A percentile compares a stretch with the other conserved stretches of the same genome.
Evolutionary conservation across 2,113 vertebrate genomes (phyloP).

Genomic region (Dromas ardeola): DNA sequence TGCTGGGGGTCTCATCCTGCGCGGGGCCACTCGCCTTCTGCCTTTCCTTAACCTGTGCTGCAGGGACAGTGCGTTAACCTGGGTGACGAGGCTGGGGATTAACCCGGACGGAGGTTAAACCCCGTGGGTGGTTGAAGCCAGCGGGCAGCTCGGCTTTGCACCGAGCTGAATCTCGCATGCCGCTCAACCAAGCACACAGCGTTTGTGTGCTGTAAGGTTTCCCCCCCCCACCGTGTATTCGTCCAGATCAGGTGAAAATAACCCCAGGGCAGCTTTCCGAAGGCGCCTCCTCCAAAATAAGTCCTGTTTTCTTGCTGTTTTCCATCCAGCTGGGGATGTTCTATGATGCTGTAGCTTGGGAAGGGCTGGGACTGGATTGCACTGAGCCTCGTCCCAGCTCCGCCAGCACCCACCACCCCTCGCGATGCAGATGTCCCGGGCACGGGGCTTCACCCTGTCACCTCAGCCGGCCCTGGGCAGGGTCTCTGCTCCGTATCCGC

Average conservation of each 20-base stretch:
- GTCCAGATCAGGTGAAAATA: background rate
- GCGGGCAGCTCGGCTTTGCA: background rate
- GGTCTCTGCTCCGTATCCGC: fast-evolving
- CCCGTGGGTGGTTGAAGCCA: fast-evolving
- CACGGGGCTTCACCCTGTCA: fast-evolving
- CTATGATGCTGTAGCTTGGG: background rate
- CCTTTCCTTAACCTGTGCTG: fast-evolving
- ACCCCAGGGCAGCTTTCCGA: background rate
- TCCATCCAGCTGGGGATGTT: background rate
- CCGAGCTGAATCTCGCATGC: fast-evolving
- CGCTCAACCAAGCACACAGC: fast-evolving
- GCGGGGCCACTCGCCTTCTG: fast-evolving
- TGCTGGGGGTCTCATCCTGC: background rate
- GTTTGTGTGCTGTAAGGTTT: fast-evolving
- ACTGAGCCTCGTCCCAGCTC: background rate
- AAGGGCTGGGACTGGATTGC: background rate
- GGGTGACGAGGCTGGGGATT: background rate
- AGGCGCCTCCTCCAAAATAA: background rate
- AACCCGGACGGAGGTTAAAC: fast-evolving
- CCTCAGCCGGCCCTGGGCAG: background rate
- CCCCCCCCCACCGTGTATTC: fast-evolving
- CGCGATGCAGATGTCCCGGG: fast-evolving
- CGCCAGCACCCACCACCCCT: background rate
- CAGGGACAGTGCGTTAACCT: background rate
- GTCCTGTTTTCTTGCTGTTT: background rate